Base-by-base conservation (phyloP, 1,140 invertebrate species). In the Campoletis sonorensis region DNA sequence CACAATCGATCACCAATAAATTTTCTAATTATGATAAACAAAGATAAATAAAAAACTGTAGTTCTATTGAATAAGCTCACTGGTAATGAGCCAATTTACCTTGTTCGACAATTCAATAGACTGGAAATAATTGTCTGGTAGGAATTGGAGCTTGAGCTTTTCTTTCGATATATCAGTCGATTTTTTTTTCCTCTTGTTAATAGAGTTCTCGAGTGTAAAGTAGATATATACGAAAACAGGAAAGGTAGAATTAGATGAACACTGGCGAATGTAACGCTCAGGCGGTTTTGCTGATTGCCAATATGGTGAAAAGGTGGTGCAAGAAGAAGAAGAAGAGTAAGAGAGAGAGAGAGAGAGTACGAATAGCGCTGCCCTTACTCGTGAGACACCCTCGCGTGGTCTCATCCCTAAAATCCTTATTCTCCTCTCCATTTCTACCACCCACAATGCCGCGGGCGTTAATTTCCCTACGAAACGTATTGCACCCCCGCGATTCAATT, bases 391-490 rank as follows among this genome's bases (percentile, higher is more conserved):
- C n/a, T 30, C 18, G 30, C 68, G 18, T 73, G 30, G 16, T 45
- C 18, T 70, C 27, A 26, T 77, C 75, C 64, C 58, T 70, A 13
- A 13, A 45, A 45, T 33, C 18, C 78, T 49, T 37, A 18, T 70
- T 49, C 18, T 68, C 77, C 80, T 83, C 80, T 79, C 82, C 82
- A 81, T 79, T 75, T 81, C 85, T 84, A 84, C 82, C 86, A 86
- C 83, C 82, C 84, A 88, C 90, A 91, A 90, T 89, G 88, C 89
- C 86, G 84, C 88, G 85, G 88, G 90, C 89, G 90, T 90, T 91
- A 91, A 91, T 91, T 91, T 90, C 86, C 85, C 87, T 87, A 81
- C 87, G 89, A 90, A 90, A 90, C 87, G 87, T 89, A 90, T 90
- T 89, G 88, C 89, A 87, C 85, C 87, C 90, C 80, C 86, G 86